phyloP scores from a whole-genome alignment of 1,140 invertebrate species.

The Procambarus virginalis region DNA sequence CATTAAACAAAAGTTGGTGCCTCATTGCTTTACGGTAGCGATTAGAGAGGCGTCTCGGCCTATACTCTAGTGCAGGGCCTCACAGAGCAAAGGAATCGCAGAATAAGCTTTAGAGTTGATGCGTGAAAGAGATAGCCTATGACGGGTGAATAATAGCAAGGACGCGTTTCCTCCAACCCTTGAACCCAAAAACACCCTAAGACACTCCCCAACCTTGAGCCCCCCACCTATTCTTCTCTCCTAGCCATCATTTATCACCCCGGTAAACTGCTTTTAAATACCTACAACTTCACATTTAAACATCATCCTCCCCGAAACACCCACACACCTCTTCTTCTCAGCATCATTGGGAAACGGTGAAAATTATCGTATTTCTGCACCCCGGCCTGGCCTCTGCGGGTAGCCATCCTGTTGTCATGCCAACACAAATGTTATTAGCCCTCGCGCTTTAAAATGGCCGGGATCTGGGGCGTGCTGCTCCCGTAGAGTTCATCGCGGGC shows the following conservation, averaged over 20 bases:
- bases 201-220: not conserved
- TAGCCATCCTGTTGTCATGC: slow-evolving; percentile 65
- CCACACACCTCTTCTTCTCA: not conserved
- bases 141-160: slow-evolving; percentile 50
- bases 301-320: too few relatives aligned
- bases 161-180: slow-evolving; percentile 29
- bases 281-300: not conserved
- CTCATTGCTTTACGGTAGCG: not conserved
- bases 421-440: slow-evolving; percentile 68
- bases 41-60: not conserved
- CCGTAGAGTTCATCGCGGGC: slow-evolving; percentile 48
- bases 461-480: slow-evolving; percentile 44
- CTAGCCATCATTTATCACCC: not conserved
- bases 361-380: slow-evolving; percentile 14
- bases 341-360: slow-evolving; percentile 22
- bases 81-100: slow-evolving; percentile 17
- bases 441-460: slow-evolving; percentile 64
- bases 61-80: not conserved
- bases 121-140: slow-evolving; percentile 46
- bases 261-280: not conserved
- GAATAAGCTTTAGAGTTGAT: slow-evolving; percentile 41
- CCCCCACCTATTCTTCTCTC: not conserved
- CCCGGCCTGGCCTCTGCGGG: slow-evolving; percentile 42
- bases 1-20: not conserved
- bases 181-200: slow-evolving; percentile 27